phyloP scores from a whole-genome alignment of 2,888 invertebrate genomes.

The Empis stercorea region DNA sequence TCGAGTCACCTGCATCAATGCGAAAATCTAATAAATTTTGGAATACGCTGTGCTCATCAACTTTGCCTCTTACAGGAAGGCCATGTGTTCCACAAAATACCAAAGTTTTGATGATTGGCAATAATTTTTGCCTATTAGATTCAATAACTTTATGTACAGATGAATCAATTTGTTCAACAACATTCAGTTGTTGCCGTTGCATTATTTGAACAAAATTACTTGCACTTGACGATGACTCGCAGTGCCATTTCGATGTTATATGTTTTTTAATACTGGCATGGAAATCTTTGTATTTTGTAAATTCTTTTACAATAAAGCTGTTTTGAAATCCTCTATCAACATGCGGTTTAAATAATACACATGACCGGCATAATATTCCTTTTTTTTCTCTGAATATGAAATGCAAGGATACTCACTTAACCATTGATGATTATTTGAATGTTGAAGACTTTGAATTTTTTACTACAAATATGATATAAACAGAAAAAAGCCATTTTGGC shows the following conservation, averaged over 20 bases:
- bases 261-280: constrained; percentile 18
- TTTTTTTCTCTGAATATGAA: constrained; percentile 10
- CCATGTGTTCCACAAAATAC: constrained; percentile 19
- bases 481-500: too few species aligned
- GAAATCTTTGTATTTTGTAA: constrained; percentile 18
- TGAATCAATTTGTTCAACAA: constrained; percentile 11
- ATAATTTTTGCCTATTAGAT: constrained; percentile 8
- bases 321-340: constrained; percentile 18
- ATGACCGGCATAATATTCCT: constrained; percentile 18
- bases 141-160: constrained; percentile 4
- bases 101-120: constrained; percentile 13
- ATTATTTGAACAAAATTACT: constrained; percentile 15
- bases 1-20: constrained; percentile 18
- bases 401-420: constrained; percentile 2
- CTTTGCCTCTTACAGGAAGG: constrained; percentile 16
- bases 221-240: constrained; percentile 17
- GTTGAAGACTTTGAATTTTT: too few species aligned
- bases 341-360: constrained; percentile 17
- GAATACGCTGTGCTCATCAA: constrained; percentile 13
- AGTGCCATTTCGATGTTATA: constrained; percentile 16
- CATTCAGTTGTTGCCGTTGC: constrained; percentile 3
- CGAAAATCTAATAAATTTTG: constrained; percentile 12
- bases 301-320: constrained; percentile 18
- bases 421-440: constrained; percentile 2
- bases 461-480: too few species aligned